Evolutionary conservation across 2,888 invertebrate genomes (phyloP).

Genomic region (Cerceris rybyensis): DNA sequence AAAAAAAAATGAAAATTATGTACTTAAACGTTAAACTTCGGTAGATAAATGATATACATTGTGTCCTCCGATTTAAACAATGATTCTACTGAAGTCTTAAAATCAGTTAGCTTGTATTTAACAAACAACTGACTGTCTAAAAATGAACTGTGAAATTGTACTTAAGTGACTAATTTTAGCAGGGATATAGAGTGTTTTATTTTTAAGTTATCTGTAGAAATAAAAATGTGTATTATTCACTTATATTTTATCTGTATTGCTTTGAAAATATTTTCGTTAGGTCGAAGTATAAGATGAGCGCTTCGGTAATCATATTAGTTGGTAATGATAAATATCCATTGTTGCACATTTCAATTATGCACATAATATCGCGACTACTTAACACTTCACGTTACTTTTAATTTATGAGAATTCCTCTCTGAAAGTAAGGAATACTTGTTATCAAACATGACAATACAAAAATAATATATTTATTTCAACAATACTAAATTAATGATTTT

Average conservation of each 20-base stretch:
- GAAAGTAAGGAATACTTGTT: too few relatives aligned
- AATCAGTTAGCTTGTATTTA: constrained; percentile 1
- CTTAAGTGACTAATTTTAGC: constrained; percentile 57
- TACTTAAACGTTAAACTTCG: constrained; percentile 47
- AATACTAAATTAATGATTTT: not conserved
- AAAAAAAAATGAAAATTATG: constrained; percentile 26
- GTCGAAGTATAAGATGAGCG: not conserved
- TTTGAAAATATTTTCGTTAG: not conserved
- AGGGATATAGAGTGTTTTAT: constrained; percentile 53
- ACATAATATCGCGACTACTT: not conserved
- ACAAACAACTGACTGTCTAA: not conserved
- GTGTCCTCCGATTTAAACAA: constrained; percentile 26
- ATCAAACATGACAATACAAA: not conserved
- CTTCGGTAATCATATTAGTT: constrained; percentile 11
- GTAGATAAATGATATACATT: constrained; percentile 32
- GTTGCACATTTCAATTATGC: constrained; percentile 31
- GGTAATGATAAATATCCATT: constrained; percentile 21
- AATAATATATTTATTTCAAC: not conserved
- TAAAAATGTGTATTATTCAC: constrained; percentile 60
- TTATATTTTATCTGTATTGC: constrained; percentile 23
- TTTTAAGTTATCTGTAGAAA: constrained; percentile 62
- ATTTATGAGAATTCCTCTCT: too few relatives aligned
- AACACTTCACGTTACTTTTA: too few relatives aligned
- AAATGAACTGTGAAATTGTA: constrained; percentile 53
- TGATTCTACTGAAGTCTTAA: constrained; percentile 25